These are phyloP conservation scores for Pocillopora grandis DNA, from an alignment of 92 coral and sea anemone genomes.

Conservation along the genomic window DNA sequence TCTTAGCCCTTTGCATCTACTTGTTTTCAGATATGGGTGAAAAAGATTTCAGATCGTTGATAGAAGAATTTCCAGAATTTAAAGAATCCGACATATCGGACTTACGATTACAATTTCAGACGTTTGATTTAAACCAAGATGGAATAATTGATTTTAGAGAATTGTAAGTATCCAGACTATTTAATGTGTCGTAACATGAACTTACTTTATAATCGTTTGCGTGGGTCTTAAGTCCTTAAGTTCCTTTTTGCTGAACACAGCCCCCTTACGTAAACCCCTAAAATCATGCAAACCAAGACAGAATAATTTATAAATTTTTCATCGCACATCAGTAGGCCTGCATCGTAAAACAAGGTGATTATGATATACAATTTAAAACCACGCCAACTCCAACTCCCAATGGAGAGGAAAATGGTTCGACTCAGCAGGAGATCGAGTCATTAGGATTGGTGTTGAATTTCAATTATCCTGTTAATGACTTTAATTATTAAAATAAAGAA, in stretches of 20 bases:
- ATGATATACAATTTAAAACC: no score
- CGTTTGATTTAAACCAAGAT: constrained; percentile 88
- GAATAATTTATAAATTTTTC: no score
- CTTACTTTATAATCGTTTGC: not conserved
- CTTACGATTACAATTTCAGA: constrained; percentile 79
- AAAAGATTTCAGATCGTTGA: constrained; percentile 59
- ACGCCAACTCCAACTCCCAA: no score
- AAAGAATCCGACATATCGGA: constrained; percentile 73
- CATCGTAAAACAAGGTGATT: no score
- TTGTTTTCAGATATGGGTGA: constrained; percentile 71
- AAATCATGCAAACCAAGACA: not conserved
- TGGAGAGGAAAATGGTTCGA: no score
- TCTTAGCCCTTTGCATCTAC: no score
- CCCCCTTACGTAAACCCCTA: not conserved
- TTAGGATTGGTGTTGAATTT: no score
- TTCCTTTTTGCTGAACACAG: no score
- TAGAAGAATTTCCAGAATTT: constrained; percentile 67
- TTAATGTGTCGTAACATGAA: not conserved
- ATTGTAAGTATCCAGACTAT: constrained; percentile 64
- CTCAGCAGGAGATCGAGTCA: no score
- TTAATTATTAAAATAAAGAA: no score
- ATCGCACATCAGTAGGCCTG: no score
- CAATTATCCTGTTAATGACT: no score
- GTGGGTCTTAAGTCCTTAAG: not conserved
- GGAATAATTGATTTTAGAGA: constrained; percentile 82